Base-by-base conservation (phyloP, 2,888 invertebrate species). In the Kryphioiulus occultus region DNA sequence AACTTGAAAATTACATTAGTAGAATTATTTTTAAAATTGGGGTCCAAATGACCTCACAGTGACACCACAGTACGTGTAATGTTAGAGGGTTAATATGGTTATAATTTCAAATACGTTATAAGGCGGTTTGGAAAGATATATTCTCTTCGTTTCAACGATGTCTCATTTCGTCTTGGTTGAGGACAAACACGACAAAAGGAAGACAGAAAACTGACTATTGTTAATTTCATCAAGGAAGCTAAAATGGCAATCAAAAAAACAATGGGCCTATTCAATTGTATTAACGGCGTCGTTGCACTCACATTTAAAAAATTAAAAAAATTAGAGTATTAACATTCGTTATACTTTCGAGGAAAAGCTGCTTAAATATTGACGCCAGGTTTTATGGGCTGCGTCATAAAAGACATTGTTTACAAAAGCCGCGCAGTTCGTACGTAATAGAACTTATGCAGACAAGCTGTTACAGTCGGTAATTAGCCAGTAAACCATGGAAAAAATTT, bases 221-320 rank as follows among this genome's bases (percentile, higher is more conserved):
- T 78, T 78, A 78, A 78, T 78, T 78, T 78, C 26, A 32, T 78
- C 30, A 78, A 32, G 78, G 78, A 78, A 78, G 30, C 12, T 78
- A 78, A 78, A 78, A 78, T 78, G 78, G 78, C 78, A 78, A 78
- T 78, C 78, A 78, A 78, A 78, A 78, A 78, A 78, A 78, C 78
- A 78, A 78, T 78, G 15, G 78, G 26, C 30, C 78, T 30, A 78
- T 78, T 78, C 30, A 78, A 78, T 78, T 78, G 17, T 17, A 78
- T 78, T 78, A 78, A 78, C 78, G 30, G 30, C 78, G 78, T 78
- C 78, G 78, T 78, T 78, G 78, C 78, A 30, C 30, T 30, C 78
- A 30, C 30, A 78, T 78, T 78, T 78, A 30, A 78, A 53, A 78
- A 78, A 78, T 30, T 78, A 30, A 78, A 78, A 78, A 30, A 78